Conservation (phyloP, 1,140 invertebrate species). For the Phymastichus coffea region DNA sequence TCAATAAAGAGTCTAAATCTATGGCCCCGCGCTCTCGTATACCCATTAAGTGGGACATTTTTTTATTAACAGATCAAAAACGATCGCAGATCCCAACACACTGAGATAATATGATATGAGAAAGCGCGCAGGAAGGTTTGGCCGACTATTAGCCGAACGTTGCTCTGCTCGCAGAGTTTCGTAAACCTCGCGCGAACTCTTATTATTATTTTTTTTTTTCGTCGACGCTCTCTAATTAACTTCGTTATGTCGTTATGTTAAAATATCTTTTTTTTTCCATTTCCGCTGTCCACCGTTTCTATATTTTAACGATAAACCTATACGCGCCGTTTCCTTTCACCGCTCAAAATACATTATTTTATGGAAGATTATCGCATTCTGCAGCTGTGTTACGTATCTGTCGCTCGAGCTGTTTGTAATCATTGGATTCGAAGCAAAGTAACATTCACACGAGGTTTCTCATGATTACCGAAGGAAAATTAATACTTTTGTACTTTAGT, state of each 20-base stretch:
- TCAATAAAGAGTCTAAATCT: conserved; percentile 30
- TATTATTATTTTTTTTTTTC: too few relatives aligned
- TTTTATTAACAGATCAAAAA: conserved; percentile 16
- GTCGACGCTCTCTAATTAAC: not conserved
- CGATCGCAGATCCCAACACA: conserved; percentile 23
- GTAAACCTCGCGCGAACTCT: conserved; percentile 41
- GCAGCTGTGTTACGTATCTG: not conserved
- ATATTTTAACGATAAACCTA: conserved; percentile 26
- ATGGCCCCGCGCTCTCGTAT: conserved; percentile 18
- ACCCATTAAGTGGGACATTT: not conserved
- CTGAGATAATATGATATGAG: conserved; percentile 46
- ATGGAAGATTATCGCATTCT: conserved; percentile 30
- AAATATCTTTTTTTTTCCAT: conserved; percentile 24
- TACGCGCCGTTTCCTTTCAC: conserved; percentile 13
- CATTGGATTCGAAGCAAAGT: too few relatives aligned
- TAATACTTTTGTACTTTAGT: too few relatives aligned
- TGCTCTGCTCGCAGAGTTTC: not conserved
- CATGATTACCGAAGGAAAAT: too few relatives aligned
- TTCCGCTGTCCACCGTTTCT: not conserved
- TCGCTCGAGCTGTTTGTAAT: not conserved
- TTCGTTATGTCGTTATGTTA: too few relatives aligned
- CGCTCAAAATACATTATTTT: conserved; percentile 32
- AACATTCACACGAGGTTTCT: too few relatives aligned
- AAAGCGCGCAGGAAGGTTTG: conserved; percentile 19
- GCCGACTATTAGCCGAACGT: not conserved